Conservation (phyloP, 2,797 vertebrate species). For the Linurgus olivaceus region DNA sequence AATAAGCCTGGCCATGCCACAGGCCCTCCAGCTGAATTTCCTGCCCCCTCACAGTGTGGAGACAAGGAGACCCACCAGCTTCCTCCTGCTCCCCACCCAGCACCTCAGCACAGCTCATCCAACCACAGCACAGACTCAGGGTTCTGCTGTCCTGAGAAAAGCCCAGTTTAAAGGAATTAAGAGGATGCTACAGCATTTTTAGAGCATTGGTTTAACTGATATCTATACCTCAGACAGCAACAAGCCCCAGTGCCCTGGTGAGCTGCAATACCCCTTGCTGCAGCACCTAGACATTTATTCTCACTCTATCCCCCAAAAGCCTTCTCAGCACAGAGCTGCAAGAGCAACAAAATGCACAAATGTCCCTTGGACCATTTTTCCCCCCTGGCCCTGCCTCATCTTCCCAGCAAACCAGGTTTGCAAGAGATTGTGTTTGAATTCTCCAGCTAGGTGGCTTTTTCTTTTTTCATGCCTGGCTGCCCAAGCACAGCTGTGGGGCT, state of each 20-base stretch:
- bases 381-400: neutral
- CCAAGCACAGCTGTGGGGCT: neutral
- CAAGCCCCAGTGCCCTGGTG: neutral
- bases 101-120: neutral
- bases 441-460: neutral
- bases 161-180: neutral
- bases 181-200: neutral
- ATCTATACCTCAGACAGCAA: neutral
- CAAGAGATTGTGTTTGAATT: neutral
- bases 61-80: neutral
- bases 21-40: neutral
- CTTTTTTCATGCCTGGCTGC: neutral
- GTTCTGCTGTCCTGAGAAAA: neutral
- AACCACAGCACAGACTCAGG: neutral
- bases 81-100: neutral
- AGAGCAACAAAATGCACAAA: neutral
- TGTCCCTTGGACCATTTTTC: neutral
- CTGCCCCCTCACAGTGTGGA: fast-evolving
- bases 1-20: neutral
- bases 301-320: neutral
- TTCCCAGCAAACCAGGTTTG: neutral
- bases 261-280: neutral
- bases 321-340: neutral
- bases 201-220: neutral
- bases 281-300: neutral